Conservation (phyloP, 2,113 vertebrate genomes). For the Syngnathus floridae region DNA sequence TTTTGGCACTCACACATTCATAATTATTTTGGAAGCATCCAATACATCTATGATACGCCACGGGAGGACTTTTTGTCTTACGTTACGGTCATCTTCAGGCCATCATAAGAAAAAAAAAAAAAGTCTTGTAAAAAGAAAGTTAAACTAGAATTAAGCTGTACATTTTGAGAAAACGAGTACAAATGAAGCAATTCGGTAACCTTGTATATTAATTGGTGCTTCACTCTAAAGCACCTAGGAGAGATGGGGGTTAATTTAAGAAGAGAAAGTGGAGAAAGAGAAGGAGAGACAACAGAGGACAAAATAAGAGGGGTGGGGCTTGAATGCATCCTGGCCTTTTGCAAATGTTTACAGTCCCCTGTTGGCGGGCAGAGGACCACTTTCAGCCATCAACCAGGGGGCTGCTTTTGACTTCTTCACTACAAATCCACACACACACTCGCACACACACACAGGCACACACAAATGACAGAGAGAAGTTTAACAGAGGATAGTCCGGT, state of each 20-base stretch:
- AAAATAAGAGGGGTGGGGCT: constrained; percentile 50
- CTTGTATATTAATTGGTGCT: background rate
- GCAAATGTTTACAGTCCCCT: constrained; percentile 97
- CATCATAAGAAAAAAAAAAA: background rate
- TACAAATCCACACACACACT: constrained; percentile 92
- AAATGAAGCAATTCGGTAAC: background rate
- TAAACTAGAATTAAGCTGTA: background rate
- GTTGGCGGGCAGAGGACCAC: constrained; percentile 97
- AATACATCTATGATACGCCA: too few relatives aligned
- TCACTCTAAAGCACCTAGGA: constrained; percentile 26
- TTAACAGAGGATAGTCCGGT: constrained; percentile 81
- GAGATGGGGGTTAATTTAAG: constrained; percentile 26
- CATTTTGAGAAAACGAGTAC: too few relatives aligned
- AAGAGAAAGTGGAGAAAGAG: constrained; percentile 35
- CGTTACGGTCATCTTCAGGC: background rate
- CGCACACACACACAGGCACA: constrained; percentile 66
- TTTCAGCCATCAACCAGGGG: constrained; percentile 98
- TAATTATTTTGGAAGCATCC: background rate
- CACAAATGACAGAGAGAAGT: constrained; percentile 99
- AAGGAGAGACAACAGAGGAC: constrained; percentile 52
- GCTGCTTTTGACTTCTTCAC: constrained; percentile 99
- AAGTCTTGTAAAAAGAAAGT: background rate
- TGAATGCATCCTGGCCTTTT: constrained; percentile 91
- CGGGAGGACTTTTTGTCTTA: too few relatives aligned
- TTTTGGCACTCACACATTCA: background rate